These are phyloP conservation scores for Cercopithecus mona DNA, from an alignment of 2,113 vertebrate genomes.

Conservation along the genomic window DNA sequence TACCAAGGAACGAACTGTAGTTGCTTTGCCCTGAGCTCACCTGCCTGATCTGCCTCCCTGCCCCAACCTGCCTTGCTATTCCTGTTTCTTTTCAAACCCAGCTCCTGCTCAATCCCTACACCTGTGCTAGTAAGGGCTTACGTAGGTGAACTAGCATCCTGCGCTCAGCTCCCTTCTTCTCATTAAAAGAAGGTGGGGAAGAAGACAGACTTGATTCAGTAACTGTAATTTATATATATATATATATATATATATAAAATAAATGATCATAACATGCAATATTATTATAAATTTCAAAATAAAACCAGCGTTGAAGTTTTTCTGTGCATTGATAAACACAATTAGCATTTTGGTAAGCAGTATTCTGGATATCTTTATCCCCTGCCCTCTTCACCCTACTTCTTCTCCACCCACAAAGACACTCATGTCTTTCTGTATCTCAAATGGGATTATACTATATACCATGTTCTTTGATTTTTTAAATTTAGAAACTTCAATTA, in stretches of 20 bases:
- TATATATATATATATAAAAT: background rate
- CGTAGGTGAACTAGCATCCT: background rate
- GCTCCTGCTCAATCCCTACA: background rate
- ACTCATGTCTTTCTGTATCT: background rate
- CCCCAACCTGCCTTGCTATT: background rate
- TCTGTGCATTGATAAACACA: background rate
- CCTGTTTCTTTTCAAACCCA: background rate
- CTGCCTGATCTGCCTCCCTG: no score
- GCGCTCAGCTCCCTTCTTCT: background rate
- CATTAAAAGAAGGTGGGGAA: background rate
- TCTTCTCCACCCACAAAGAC: background rate
- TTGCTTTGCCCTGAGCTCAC: background rate
- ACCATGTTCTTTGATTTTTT: background rate
- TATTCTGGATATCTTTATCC: background rate
- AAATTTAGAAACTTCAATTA: background rate
- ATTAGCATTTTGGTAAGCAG: background rate
- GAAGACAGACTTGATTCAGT: background rate
- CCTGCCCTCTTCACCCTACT: background rate
- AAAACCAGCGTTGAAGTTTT: background rate
- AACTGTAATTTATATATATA: background rate
- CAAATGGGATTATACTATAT: background rate
- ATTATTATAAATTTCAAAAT: background rate
- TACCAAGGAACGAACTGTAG: background rate
- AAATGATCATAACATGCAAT: background rate
- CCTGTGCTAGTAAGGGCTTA: background rate